phyloP scores from a whole-genome alignment of 2,797 vertebrate species.

The Anabas testudineus region DNA sequence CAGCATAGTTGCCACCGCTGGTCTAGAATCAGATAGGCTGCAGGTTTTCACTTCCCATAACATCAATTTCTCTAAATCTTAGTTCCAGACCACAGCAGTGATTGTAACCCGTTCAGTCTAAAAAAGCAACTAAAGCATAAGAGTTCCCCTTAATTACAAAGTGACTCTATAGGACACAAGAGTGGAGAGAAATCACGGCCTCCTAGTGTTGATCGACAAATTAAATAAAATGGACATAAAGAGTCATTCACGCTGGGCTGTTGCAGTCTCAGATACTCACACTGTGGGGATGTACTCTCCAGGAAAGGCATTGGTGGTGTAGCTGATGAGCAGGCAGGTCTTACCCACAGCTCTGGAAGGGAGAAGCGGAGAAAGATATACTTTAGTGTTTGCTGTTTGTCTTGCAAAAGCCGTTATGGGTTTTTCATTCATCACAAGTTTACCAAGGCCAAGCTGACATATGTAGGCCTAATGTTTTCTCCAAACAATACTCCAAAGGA shows the following conservation, averaged over 20 bases:
- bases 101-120: constrained; percentile 2
- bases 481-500: neutral
- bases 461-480: neutral
- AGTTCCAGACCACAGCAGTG: neutral
- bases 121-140: neutral
- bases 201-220: constrained; percentile 3
- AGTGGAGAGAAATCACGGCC: constrained; percentile 20
- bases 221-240: too few relatives aligned
- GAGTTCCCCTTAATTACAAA: neutral
- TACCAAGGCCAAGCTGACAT: neutral
- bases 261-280: constrained; percentile 87
- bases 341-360: constrained; percentile 96
- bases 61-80: neutral
- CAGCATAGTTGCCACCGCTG: neutral
- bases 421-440: neutral
- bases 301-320: constrained; percentile 99
- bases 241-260: neutral
- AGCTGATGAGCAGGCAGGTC: constrained; percentile 99
- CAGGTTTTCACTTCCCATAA: constrained; percentile 3
- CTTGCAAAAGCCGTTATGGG: neutral
- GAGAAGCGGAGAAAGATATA: constrained; percentile 13
- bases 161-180: neutral
- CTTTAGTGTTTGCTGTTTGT: constrained; percentile 2
- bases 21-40: constrained; percentile 8
- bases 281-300: constrained; percentile 99